phyloP scores from a whole-genome alignment of 2,888 invertebrate genomes.

The Chrysopilus asiliformis region DNA sequence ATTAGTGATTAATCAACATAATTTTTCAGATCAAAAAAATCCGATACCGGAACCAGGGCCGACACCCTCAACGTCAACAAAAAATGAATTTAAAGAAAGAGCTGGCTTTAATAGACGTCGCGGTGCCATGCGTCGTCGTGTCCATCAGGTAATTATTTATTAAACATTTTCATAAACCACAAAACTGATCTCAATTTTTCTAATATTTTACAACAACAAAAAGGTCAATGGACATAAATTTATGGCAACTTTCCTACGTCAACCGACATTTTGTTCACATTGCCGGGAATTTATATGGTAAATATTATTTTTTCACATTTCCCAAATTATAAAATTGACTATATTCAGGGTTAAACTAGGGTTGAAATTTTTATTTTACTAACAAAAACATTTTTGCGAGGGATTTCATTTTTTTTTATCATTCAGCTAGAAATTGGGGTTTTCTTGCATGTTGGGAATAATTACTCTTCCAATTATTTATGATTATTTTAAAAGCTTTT shows the following conservation, averaged over 20 bases:
- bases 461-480: slow-evolving; percentile 4
- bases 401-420: slow-evolving; percentile 10
- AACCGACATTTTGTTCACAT: slow-evolving; percentile 99
- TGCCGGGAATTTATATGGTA: slow-evolving; percentile 99
- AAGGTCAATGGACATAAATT: slow-evolving; percentile 93
- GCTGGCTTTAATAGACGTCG: slow-evolving; percentile 89
- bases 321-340: slow-evolving; percentile 9
- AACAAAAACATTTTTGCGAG: too few relatives aligned
- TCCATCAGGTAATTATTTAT: slow-evolving; percentile 66
- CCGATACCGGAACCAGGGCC: slow-evolving; percentile 36
- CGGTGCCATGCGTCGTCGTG: slow-evolving; percentile 93
- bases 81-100: slow-evolving; percentile 92
- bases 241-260: slow-evolving; percentile 97
- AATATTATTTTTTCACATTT: slow-evolving; percentile 23
- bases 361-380: too few relatives aligned
- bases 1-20: not conserved
- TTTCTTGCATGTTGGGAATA: slow-evolving; percentile 1
- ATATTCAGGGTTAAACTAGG: too few relatives aligned
- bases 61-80: slow-evolving; percentile 31
- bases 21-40: slow-evolving; percentile 37
- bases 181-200: slow-evolving; percentile 4
- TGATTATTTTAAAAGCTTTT: not conserved
- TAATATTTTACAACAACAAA: slow-evolving; percentile 2
- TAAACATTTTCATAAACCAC: not conserved
- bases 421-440: not conserved